Conservation (phyloP, 2,797 vertebrate species). For the Gorsachius magnificus region DNA sequence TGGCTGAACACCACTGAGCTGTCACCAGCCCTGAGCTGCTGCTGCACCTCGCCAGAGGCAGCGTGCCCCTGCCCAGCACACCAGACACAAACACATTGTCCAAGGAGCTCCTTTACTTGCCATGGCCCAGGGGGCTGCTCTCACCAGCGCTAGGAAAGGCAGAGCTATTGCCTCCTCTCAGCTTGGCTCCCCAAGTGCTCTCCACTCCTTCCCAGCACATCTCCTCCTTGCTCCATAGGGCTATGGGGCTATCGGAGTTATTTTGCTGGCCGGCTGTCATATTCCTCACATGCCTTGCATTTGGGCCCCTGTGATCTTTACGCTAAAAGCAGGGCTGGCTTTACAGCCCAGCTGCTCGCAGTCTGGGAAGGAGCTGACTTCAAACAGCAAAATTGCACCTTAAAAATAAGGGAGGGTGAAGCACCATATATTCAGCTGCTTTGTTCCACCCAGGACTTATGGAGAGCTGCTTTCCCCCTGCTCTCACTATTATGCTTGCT, state of each 20-base stretch:
- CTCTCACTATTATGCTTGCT: not conserved
- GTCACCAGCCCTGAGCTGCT: not conserved
- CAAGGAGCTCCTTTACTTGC: not conserved
- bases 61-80: not conserved
- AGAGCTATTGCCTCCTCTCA: not conserved
- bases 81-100: not conserved
- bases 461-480: not conserved
- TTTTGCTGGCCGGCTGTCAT: not conserved
- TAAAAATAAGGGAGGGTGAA: not conserved
- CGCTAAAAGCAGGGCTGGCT: constrained; percentile 29
- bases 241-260: not conserved
- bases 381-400: not conserved
- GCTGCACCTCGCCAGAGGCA: not conserved
- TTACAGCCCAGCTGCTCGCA: constrained; percentile 33
- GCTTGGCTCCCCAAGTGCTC: not conserved
- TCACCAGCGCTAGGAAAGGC: not conserved
- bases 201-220: not conserved
- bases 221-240: not conserved
- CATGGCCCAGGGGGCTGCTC: not conserved
- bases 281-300: not conserved
- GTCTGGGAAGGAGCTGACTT: constrained; percentile 40
- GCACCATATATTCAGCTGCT: not conserved
- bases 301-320: constrained; percentile 4
- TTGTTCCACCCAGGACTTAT: not conserved
- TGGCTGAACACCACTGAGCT: not conserved